A percentile compares a stretch with the other conserved stretches of the same genome.
Conservation (phyloP, 2,113 vertebrate species). For the Neomonachus schauinslandi region DNA sequence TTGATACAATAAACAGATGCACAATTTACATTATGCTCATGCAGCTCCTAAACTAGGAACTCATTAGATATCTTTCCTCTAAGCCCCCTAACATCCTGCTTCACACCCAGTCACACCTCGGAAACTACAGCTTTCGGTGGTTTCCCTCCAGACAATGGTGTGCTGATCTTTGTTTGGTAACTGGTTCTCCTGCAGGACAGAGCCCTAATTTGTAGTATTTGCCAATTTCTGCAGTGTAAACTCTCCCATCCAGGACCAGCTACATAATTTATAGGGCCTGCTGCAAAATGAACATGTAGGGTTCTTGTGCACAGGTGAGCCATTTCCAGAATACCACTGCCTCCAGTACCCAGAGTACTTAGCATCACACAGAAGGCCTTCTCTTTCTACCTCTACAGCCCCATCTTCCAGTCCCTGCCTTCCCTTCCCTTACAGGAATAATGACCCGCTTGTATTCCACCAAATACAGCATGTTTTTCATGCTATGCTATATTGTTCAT, state of each 20-base stretch:
- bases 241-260: neutral
- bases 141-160: neutral
- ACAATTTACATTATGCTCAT: neutral
- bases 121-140: neutral
- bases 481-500: neutral
- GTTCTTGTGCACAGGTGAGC: fast-evolving
- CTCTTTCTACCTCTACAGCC: neutral
- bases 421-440: neutral
- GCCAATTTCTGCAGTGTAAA: neutral
- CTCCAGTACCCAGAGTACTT: neutral
- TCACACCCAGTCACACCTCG: neutral
- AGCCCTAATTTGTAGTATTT: neutral
- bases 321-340: neutral
- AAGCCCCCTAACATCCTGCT: neutral
- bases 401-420: neutral
- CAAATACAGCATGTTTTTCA: neutral
- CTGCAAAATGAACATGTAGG: neutral
- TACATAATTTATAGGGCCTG: neutral
- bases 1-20: neutral
- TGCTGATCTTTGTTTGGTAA: neutral
- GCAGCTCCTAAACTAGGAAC: neutral
- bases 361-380: neutral
- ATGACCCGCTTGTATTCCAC: neutral
- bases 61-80: neutral
- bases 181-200: neutral